Conservation (phyloP, 2,888 invertebrate species). For the Morpho helenor region DNA sequence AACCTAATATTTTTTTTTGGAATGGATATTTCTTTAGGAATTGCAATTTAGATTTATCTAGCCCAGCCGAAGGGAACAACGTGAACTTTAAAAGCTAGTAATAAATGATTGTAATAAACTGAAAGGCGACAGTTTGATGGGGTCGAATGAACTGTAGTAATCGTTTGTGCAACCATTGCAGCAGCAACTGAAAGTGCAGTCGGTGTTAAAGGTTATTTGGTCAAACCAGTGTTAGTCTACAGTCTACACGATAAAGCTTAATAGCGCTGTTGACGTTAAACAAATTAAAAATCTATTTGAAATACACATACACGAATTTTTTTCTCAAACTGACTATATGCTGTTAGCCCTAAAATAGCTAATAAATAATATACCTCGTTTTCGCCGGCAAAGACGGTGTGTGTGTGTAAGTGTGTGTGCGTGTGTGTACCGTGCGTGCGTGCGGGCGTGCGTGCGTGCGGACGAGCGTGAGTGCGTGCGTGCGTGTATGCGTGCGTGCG, state of each 20-base stretch:
- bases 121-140: constrained; percentile 42
- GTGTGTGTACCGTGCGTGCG: too few species aligned
- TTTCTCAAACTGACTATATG: too few species aligned
- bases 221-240: constrained; percentile 12
- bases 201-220: constrained; percentile 26
- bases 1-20: too few species aligned
- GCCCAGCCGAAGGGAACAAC: constrained; percentile 35
- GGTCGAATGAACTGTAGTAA: constrained; percentile 25
- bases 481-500: too few species aligned
- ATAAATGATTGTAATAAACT: constrained; percentile 26
- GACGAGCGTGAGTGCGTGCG: too few species aligned
- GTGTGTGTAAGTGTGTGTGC: too few species aligned
- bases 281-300: too few species aligned
- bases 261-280: neutral
- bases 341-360: too few species aligned
- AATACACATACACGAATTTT: too few species aligned
- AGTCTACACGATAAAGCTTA: neutral
- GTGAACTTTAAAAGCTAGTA: constrained; percentile 46
- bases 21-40: neutral
- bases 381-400: too few species aligned
- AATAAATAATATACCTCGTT: too few species aligned
- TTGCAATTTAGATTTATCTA: constrained; percentile 6
- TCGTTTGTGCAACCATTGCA: constrained; percentile 19
- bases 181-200: constrained; percentile 22
- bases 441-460: too few species aligned